Conservation (phyloP, 2,113 vertebrate genomes). For the Glaucidium brasilianum region DNA sequence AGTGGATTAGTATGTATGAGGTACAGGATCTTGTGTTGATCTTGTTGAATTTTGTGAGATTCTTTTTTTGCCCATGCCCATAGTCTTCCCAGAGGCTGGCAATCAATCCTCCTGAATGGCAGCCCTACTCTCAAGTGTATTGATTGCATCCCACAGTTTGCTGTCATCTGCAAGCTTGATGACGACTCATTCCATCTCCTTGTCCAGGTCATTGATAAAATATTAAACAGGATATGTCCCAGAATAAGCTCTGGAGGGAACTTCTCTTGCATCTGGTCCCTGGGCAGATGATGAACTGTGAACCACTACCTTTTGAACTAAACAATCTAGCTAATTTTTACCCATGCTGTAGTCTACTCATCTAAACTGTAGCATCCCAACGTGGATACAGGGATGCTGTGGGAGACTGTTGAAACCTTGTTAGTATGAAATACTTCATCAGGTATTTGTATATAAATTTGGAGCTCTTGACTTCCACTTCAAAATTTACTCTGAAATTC, state of each 20-base stretch:
- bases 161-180: not conserved
- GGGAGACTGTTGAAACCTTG: not conserved
- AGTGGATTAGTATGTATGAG: not conserved
- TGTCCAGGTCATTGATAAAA: not conserved
- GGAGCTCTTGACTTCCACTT: not conserved
- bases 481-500: slow-evolving; percentile 11
- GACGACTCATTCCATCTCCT: not conserved
- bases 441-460: not conserved
- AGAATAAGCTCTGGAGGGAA: not conserved
- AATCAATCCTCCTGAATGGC: not conserved
- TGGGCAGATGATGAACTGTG: not conserved
- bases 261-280: not conserved
- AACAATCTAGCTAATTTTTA: not conserved
- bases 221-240: not conserved
- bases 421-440: not conserved
- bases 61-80: not conserved
- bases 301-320: not conserved
- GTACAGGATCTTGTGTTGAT: not conserved
- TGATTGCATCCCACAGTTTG: not conserved
- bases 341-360: not conserved
- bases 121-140: not conserved
- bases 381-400: not conserved
- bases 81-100: not conserved
- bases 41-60: not conserved
- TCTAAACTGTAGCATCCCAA: not conserved